These are phyloP conservation scores for Gobio gobio DNA, from an alignment of 2,113 vertebrate genomes.

Conservation along the genomic window DNA sequence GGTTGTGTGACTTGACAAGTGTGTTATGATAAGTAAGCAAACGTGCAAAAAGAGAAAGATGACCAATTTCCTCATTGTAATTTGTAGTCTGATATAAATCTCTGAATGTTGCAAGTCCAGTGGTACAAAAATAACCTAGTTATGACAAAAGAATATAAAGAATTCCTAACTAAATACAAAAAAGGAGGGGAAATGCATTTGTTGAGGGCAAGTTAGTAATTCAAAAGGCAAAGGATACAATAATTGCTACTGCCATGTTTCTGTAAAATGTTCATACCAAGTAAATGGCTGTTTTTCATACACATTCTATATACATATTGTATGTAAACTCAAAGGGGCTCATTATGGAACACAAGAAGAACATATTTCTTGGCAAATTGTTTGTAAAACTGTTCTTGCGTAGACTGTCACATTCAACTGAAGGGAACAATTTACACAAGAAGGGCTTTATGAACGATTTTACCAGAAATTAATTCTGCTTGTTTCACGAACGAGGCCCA, in stretches of 20 bases:
- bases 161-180: not conserved
- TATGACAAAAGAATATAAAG: conserved; percentile 21
- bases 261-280: not conserved
- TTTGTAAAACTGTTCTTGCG: not conserved
- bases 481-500: not conserved
- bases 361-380: not conserved
- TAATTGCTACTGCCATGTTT: not conserved
- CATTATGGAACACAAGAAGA: not conserved
- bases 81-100: conserved; percentile 16
- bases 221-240: not conserved
- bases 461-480: not conserved
- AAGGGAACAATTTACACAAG: not conserved
- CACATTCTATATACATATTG: conserved; percentile 19
- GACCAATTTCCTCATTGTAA: not conserved
- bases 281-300: not conserved
- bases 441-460: not conserved
- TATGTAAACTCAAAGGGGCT: not conserved
- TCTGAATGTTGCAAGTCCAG: not conserved
- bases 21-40: not conserved
- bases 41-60: conserved; percentile 4
- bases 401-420: not conserved
- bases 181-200: not conserved
- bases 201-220: not conserved
- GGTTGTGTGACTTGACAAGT: not conserved
- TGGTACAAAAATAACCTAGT: conserved; percentile 23